phyloP scores from a whole-genome alignment of 2,797 vertebrate genomes.

The Scarus forsteni region DNA sequence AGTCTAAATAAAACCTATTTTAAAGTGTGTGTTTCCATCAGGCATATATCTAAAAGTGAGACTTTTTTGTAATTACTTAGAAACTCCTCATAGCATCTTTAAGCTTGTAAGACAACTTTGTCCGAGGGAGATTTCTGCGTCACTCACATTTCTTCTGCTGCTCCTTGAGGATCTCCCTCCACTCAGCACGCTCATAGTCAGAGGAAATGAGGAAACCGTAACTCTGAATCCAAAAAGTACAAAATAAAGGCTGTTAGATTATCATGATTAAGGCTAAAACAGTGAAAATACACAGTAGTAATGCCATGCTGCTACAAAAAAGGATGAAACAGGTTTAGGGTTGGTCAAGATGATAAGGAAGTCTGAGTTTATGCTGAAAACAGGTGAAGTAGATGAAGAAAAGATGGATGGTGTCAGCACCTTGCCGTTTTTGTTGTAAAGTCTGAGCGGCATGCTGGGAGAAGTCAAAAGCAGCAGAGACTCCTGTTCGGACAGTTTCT shows the following conservation, averaged over 20 bases:
- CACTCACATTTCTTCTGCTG: constrained; percentile 98
- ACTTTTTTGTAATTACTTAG: too few relatives aligned
- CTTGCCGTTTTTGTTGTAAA: constrained; percentile 95
- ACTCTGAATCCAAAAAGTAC: constrained; percentile 79
- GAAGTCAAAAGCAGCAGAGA: constrained; percentile 93
- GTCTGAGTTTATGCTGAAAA: not conserved
- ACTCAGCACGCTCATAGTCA: constrained; percentile 96
- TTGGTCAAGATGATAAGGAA: too few relatives aligned
- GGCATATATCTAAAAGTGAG: too few relatives aligned
- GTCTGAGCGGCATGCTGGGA: constrained; percentile 94
- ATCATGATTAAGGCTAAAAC: not conserved
- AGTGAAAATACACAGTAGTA: not conserved
- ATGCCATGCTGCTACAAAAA: not conserved
- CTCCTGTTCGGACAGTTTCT: constrained; percentile 97
- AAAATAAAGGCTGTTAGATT: not conserved
- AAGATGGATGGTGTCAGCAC: constrained; percentile 72
- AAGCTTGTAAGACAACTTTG: not conserved
- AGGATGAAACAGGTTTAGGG: not conserved
- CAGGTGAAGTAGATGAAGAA: constrained; percentile 19
- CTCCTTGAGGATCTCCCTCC: constrained; percentile 94
- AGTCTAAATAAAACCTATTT: too few relatives aligned
- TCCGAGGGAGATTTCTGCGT: constrained; percentile 1
- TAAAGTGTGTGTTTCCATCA: too few relatives aligned
- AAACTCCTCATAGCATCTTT: too few relatives aligned
- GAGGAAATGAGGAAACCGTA: constrained; percentile 96